Base-by-base conservation (phyloP, 2,113 vertebrate genomes). In the Leptosomus discolor region DNA sequence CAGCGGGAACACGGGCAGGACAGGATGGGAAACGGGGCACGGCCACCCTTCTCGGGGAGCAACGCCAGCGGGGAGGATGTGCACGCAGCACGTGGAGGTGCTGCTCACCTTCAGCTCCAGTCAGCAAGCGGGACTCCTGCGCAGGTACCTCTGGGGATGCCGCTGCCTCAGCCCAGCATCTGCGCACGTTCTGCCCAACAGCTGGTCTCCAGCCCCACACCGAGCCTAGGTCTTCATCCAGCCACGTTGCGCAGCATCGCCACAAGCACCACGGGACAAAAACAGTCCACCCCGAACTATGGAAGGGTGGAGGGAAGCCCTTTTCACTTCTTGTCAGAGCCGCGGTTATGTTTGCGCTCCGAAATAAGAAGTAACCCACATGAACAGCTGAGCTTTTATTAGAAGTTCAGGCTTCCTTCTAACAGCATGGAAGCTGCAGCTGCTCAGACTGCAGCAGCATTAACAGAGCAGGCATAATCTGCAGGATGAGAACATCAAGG, bases 1-100 rank as follows among this genome's bases (percentile, higher is more conserved):
- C 0, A 0, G 4, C 2, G 27, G 65, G 57, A 73, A 22, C 0
- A 4, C 3, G 0, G 3, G 58, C 64, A 45, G 37, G 50, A 2
- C 7, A 8, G 43, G 43, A 26, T 32, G 48, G 29, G 24, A 14
- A 19, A 4, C 0, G 2, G 78, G 48, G 53, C 67, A 50, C 2
- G 6, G 36, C 13, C 37, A 13, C 65, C 22, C 67, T 2, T 23
- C 46, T 19, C 1, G 0, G 34, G 50, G 30, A 70, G 20, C 12
- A 34, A 36, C 30, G 61, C 4, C 50, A 51, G 39, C 1, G 1
- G 46, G 50, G 7, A 2, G 0, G 9, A 39, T 16, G 39, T 7
- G 58, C 43, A 32, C 48, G 5, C 21, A 84, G 46, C 57, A 23
- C 2, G 0, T 1, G 8, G 27, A 60, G 53, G 32, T 19, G 46